Percentiles rank a stretch among this genome's conserved stretches.
Conservation (phyloP, 2,888 invertebrate genomes). For the Acheta domesticus region DNA sequence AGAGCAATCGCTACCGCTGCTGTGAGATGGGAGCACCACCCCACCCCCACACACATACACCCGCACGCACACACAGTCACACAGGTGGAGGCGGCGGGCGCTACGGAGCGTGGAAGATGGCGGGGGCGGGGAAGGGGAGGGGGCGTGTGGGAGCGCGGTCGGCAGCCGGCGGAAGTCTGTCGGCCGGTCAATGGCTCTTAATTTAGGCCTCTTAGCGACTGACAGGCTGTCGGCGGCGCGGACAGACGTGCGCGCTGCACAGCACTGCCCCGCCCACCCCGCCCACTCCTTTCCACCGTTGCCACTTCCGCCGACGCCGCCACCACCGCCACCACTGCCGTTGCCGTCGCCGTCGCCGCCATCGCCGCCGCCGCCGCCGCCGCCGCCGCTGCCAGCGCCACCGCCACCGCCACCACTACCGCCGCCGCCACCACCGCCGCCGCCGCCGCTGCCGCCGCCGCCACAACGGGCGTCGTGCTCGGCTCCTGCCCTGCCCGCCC, state of each 20-base stretch:
- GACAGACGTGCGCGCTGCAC: not conserved
- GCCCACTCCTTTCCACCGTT: not conserved
- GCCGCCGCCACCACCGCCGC: not conserved
- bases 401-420: not conserved
- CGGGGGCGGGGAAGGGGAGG: not conserved
- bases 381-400: not conserved
- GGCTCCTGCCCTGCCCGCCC: too few species aligned
- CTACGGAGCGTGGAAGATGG: not conserved
- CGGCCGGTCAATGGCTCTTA: constrained; percentile 10
- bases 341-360: not conserved
- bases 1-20: too few species aligned
- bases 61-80: not conserved
- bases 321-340: not conserved
- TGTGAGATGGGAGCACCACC: too few species aligned
- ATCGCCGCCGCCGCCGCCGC: not conserved
- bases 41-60: not conserved
- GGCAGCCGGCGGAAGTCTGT: constrained; percentile 9
- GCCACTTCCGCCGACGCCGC: not conserved
- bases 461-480: too few species aligned
- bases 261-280: not conserved
- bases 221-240: not conserved
- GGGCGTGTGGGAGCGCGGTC: not conserved
- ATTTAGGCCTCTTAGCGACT: constrained; percentile 1
- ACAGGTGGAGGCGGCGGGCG: not conserved
- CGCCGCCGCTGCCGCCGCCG: not conserved